phyloP scores from a whole-genome alignment of 2,888 invertebrate species.

The Myathropa florea region DNA sequence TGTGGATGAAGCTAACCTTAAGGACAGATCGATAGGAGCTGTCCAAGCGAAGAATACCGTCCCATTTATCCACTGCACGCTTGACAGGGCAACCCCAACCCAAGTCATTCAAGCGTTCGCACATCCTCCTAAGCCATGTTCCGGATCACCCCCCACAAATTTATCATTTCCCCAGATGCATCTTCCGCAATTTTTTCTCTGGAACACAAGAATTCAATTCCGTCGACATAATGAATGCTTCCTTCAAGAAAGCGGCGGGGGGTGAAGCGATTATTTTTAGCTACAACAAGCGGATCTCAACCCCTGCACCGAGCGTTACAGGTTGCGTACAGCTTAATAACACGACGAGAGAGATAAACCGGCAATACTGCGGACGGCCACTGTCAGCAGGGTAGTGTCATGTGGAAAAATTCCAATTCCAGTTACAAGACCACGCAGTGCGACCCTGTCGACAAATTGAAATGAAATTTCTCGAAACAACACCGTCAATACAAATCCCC shows the following conservation, averaged over 20 bases:
- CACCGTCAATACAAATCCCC: constrained; percentile 44
- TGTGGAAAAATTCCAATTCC: constrained; percentile 13
- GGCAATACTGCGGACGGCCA: not conserved
- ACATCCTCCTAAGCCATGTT: not conserved
- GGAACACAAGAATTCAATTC: constrained; percentile 35
- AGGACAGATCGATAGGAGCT: not conserved
- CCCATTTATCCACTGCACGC: not conserved
- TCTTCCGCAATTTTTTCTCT: constrained; percentile 1
- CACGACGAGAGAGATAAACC: constrained; percentile 14
- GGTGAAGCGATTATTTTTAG: not conserved
- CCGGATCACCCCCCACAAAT: not conserved
- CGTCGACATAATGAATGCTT: constrained; percentile 19
- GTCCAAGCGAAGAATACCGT: not conserved
- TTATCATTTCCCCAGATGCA: constrained; percentile 14
- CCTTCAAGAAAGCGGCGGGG: not conserved
- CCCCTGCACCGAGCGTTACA: not conserved
- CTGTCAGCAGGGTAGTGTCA: not conserved
- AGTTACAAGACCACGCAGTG: not conserved
- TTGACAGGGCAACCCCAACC: not conserved
- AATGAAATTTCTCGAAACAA: constrained; percentile 58
- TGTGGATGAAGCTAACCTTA: not conserved
- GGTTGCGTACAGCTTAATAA: constrained; percentile 33
- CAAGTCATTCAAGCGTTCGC: not conserved
- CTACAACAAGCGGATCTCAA: not conserved
- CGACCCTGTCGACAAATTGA: constrained; percentile 45